Evolutionary conservation across 2,113 vertebrate species (phyloP), one percentile per base, ranked within the genome.

Genomic region (Paramisgurnus dabryanus): DNA sequence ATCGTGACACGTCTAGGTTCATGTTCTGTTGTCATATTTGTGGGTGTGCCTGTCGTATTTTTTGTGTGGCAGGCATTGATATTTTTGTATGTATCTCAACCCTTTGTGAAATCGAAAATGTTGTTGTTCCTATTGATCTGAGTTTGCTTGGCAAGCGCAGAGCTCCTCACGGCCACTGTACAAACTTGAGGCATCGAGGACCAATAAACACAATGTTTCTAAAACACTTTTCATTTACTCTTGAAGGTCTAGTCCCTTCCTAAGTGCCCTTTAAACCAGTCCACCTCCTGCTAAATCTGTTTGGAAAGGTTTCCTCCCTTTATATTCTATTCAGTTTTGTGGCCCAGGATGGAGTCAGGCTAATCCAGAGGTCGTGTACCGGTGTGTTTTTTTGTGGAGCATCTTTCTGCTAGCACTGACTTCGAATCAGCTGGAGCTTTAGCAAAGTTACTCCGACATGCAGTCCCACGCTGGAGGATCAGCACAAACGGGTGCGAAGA

Each of bases 401-500:
- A 58, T 18, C 55, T n/a, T 2, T 8, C 0, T 55, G 49, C 49
- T 67, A 53, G 64, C n/a, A 9, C 70, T 74, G 79, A 67, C 79
- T 47, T 63, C 22, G 50, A 43, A 81, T 75, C 79, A 61, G 63
- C 40, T 43, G 3, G 1, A 15, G 45, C 80, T 87, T 85, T 83
- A 58, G 78, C 79, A 85, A 86, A 81, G 80, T 77, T 80, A 80
- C 49, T 76, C 84, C 85, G 83, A 85, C 70, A 87, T 79, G 78
- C 61, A 63, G 43, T 22, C 53, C 83, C 84, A 66, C 83, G 82
- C 18, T 34, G 63, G 81, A 80, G 80, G 77, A 87, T 82, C 86
- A 87, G 6, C 66, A 27, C 22, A 55, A 76, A 50, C 80, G 81
- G 43, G 86, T 84, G 83, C 86, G 84, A 76, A 83, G 73, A 85